Evolutionary conservation across 2,888 invertebrate genomes (phyloP).

Genomic region (Prenolepis imparis): DNA sequence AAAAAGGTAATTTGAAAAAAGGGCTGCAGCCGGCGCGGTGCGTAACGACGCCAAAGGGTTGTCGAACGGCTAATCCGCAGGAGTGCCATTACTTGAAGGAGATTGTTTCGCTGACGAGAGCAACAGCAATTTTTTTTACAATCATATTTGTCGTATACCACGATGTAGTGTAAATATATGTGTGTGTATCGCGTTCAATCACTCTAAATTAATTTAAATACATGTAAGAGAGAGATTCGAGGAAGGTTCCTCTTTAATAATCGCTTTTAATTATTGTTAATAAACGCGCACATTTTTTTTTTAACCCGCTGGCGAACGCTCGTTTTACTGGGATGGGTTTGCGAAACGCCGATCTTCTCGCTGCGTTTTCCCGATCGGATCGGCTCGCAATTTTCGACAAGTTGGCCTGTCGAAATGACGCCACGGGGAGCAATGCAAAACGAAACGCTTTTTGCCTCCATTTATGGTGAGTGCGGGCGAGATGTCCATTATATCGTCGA

Average conservation of each 20-base stretch:
- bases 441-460: slow-evolving; percentile 49
- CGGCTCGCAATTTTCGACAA: slow-evolving; percentile 47
- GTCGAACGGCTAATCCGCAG: slow-evolving; percentile 76
- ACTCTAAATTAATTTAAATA: not conserved
- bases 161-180: not conserved
- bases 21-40: slow-evolving; percentile 55
- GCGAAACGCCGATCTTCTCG: slow-evolving; percentile 27
- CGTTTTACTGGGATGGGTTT: not conserved
- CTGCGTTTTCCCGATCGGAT: slow-evolving; percentile 31
- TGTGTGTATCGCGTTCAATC: not conserved
- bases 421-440: slow-evolving; percentile 53
- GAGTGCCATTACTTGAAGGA: slow-evolving; percentile 76
- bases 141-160: not conserved
- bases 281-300: not conserved
- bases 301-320: not conserved
- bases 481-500: slow-evolving; percentile 55
- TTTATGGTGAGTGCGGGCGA: slow-evolving; percentile 44
- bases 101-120: slow-evolving; percentile 62
- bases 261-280: not conserved
- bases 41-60: slow-evolving; percentile 61
- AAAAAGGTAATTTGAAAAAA: slow-evolving; percentile 79
- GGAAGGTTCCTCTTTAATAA: not conserved
- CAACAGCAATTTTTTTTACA: too few relatives aligned
- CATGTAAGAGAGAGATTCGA: not conserved
- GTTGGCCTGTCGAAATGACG: slow-evolving; percentile 45